A percentile compares a stretch with the other conserved stretches of the same genome.
phyloP scores from a whole-genome alignment of 1,140 invertebrate species.

The Calycopis cecrops region DNA sequence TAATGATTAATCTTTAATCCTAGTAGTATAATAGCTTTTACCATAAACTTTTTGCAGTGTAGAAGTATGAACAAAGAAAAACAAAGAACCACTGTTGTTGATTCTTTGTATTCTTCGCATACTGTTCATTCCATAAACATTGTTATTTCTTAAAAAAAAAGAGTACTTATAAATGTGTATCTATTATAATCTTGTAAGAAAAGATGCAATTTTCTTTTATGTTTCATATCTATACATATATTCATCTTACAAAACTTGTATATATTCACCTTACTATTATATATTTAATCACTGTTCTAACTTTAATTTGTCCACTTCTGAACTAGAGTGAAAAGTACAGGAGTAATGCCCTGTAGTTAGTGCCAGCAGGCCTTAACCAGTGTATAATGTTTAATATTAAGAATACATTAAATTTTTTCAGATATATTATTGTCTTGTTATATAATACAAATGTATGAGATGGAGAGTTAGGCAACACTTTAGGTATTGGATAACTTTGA shows the following conservation, averaged over 20 bases:
- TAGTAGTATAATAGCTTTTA: too few species aligned
- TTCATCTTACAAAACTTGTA: neutral
- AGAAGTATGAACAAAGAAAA: too few species aligned
- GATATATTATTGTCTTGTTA: conserved; percentile 74
- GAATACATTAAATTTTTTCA: conserved; percentile 73
- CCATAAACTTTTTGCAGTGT: too few species aligned
- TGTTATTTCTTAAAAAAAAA: too few species aligned
- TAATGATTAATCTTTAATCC: too few species aligned
- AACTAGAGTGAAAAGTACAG: conserved; percentile 43
- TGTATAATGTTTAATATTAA: conserved; percentile 71
- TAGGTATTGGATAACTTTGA: conserved; percentile 54
- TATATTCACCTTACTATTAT: conserved; percentile 1
- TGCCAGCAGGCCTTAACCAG: conserved; percentile 63
- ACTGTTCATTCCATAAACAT: too few species aligned
- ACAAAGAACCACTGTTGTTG: too few species aligned
- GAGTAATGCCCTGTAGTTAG: conserved; percentile 33
- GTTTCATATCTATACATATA: neutral
- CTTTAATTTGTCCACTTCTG: conserved; percentile 40
- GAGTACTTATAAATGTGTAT: too few species aligned
- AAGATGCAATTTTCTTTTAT: too few species aligned
- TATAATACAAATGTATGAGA: conserved; percentile 70
- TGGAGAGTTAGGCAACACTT: conserved; percentile 55
- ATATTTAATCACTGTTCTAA: conserved; percentile 17
- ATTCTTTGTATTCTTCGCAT: too few species aligned
- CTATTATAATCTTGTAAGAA: too few species aligned